Conservation (phyloP, 2,888 invertebrate species). For the Erpobdella octoculata region DNA sequence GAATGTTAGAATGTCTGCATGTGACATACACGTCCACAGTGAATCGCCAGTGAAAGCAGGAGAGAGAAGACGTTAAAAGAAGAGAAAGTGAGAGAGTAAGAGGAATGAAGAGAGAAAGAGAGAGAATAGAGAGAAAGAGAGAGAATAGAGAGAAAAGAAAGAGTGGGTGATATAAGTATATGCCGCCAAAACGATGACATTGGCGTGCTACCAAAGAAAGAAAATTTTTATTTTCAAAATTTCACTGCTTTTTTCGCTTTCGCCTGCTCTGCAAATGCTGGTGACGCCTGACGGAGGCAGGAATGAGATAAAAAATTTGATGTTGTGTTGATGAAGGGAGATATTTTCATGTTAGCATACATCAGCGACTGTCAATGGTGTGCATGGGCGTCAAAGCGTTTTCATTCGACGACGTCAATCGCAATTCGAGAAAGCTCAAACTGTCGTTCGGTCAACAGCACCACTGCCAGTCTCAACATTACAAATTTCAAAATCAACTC, state of each 20-base stretch:
- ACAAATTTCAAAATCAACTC: background rate
- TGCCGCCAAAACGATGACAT: background rate
- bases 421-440: background rate
- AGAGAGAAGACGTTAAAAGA: background rate
- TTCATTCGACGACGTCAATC: background rate
- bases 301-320: too few relatives aligned
- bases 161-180: background rate
- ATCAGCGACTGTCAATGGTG: background rate
- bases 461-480: background rate
- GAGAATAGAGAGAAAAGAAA: background rate
- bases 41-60: background rate
- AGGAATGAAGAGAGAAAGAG: background rate
- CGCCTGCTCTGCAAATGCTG: background rate
- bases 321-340: too few relatives aligned
- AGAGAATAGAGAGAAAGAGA: background rate
- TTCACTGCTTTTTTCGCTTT: background rate
- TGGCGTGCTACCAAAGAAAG: background rate
- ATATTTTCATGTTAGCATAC: too few relatives aligned
- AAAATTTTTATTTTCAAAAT: background rate
- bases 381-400: conserved; percentile 10
- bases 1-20: too few relatives aligned
- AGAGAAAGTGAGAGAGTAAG: background rate
- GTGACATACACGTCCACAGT: too few relatives aligned
- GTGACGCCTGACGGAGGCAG: background rate
- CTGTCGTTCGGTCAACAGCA: too few relatives aligned